phyloP scores from a whole-genome alignment of 2,113 vertebrate genomes.

The Lepus americanus region DNA sequence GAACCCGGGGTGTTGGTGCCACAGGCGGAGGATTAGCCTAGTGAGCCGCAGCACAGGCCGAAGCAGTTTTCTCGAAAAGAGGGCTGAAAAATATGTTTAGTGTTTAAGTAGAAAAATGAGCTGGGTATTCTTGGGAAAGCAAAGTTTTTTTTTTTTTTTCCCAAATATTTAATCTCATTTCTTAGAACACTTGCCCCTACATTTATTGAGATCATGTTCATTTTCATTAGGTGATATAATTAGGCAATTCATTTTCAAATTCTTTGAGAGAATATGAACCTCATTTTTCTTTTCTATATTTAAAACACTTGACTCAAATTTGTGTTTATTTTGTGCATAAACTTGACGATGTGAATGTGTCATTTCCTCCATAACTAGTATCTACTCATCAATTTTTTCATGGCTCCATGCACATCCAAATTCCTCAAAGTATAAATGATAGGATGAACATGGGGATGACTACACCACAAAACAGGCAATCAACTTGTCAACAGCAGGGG shows the following conservation, averaged over 20 bases:
- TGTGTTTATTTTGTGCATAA: not conserved
- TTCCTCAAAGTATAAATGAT: conserved; percentile 54
- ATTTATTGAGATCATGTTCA: not conserved
- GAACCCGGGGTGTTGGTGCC: too few species aligned
- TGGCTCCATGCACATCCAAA: conserved; percentile 5
- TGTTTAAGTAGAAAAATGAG: not conserved
- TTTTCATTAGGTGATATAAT: conserved; percentile 37
- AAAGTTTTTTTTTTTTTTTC: not conserved
- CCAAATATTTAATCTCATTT: not conserved
- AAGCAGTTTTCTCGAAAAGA: not conserved
- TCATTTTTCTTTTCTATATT: conserved; percentile 6
- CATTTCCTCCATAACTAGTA: not conserved
- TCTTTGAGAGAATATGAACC: not conserved
- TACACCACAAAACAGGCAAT: not conserved
- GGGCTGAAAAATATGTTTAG: not conserved
- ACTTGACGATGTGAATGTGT: not conserved
- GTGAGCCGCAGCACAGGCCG: too few species aligned
- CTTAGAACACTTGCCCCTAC: not conserved
- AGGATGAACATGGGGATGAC: conserved; percentile 63
- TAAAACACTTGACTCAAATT: not conserved
- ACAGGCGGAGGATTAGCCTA: too few species aligned
- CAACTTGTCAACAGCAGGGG: conserved; percentile 34
- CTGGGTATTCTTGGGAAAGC: not conserved
- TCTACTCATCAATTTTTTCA: conserved; percentile 3
- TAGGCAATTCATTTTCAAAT: not conserved